These are phyloP conservation scores for Drosophila paulistorum DNA, from an alignment of 1,140 invertebrate genomes.

Conservation along the genomic window DNA sequence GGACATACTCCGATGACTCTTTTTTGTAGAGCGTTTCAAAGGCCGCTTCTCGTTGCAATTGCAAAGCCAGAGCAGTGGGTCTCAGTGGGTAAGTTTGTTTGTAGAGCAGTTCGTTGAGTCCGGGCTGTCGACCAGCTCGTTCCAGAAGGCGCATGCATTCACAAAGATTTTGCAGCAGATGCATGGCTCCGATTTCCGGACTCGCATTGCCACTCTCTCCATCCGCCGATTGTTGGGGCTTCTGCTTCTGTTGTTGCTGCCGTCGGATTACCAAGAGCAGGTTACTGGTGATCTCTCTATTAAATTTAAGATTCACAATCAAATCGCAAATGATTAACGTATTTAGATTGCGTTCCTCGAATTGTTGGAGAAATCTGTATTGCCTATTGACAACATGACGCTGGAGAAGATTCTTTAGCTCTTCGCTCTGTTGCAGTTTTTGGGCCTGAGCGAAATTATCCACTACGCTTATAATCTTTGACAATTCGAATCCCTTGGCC, in stretches of 20 bases:
- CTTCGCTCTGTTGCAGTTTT: slow-evolving; percentile 57
- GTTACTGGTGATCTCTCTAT: slow-evolving; percentile 75
- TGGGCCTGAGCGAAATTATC: slow-evolving; percentile 81
- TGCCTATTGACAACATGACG: slow-evolving; percentile 56
- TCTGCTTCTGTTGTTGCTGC: slow-evolving; percentile 61
- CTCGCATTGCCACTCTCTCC: not conserved
- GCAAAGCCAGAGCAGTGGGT: slow-evolving; percentile 49
- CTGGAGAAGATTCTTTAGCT: slow-evolving; percentile 53
- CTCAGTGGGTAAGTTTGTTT: slow-evolving; percentile 59
- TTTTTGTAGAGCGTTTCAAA: slow-evolving; percentile 54
- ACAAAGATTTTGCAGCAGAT: slow-evolving; percentile 67
- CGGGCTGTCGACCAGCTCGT: slow-evolving; percentile 32
- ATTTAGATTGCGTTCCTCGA: slow-evolving; percentile 69
- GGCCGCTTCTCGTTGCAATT: slow-evolving; percentile 60
- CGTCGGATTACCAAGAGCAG: slow-evolving; percentile 68
- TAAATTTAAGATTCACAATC: slow-evolving; percentile 70
- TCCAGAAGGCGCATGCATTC: slow-evolving; percentile 71
- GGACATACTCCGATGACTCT: slow-evolving; percentile 43
- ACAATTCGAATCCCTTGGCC: slow-evolving; percentile 68
- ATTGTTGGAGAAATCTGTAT: slow-evolving; percentile 67
- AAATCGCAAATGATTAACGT: slow-evolving; percentile 71
- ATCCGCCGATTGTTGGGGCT: slow-evolving; percentile 2
- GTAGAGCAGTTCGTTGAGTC: slow-evolving; percentile 52
- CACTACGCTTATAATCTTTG: slow-evolving; percentile 76
- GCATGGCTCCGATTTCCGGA: slow-evolving; percentile 62